A percentile compares a stretch with the other conserved stretches of the same genome.
phyloP scores from a whole-genome alignment of 1,140 invertebrate species.

The Nebria ingens region DNA sequence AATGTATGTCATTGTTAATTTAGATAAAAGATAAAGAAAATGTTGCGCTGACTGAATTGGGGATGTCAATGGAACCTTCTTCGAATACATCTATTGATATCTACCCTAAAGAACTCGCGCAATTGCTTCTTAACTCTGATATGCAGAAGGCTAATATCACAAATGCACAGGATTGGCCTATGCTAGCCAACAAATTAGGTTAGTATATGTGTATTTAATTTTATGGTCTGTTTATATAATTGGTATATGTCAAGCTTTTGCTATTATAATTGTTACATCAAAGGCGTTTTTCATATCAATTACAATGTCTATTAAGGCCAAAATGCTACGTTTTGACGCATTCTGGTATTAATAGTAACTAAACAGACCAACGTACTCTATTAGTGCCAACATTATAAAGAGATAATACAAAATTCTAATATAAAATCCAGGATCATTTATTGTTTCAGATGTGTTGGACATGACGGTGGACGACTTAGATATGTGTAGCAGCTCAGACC shows the following conservation, averaged over 20 bases:
- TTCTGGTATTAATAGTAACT: too few species aligned
- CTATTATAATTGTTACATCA: too few species aligned
- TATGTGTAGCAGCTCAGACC: not conserved
- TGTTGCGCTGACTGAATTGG: not conserved
- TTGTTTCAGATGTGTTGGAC: not conserved
- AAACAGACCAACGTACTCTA: too few species aligned
- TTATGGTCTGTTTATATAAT: too few species aligned
- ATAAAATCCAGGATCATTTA: too few species aligned
- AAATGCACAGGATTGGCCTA: not conserved
- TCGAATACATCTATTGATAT: not conserved
- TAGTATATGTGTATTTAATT: too few species aligned
- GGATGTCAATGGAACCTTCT: not conserved
- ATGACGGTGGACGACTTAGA: not conserved
- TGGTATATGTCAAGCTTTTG: too few species aligned
- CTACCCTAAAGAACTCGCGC: not conserved
- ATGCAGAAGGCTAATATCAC: not conserved
- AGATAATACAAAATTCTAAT: too few species aligned
- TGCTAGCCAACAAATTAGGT: not conserved
- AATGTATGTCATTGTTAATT: not conserved
- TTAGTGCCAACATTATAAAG: too few species aligned
- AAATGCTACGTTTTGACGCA: too few species aligned
- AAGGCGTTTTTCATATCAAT: too few species aligned
- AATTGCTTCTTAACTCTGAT: not conserved
- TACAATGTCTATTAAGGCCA: too few species aligned
- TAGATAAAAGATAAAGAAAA: constrained; percentile 2